Percentiles rank a stretch among this genome's conserved stretches.
These are phyloP conservation scores for Aphyosemion australe DNA, from an alignment of 2,113 vertebrate species.

Conservation along the genomic window DNA sequence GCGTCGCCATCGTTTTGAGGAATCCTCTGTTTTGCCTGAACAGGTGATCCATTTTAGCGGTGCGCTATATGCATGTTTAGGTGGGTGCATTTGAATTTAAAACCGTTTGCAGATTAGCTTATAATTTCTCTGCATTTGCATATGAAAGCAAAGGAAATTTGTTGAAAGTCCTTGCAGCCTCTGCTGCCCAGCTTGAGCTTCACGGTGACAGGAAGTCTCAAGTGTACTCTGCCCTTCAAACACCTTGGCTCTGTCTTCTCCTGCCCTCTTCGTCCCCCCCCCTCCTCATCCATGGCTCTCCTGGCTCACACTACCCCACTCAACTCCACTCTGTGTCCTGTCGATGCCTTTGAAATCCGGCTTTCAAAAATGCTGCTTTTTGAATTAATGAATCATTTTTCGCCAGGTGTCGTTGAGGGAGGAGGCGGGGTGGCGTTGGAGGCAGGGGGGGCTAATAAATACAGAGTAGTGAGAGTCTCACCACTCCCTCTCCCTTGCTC, in stretches of 20 bases:
- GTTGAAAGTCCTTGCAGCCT: constrained; percentile 7
- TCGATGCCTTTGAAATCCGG: constrained; percentile 81
- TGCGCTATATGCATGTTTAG: too few species aligned
- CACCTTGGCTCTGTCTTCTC: constrained; percentile 70
- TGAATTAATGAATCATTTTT: constrained; percentile 84
- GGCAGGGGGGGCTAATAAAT: constrained; percentile 62
- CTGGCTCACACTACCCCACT: constrained; percentile 58
- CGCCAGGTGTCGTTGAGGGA: constrained; percentile 76
- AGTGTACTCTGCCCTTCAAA: constrained; percentile 78
- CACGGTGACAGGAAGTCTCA: constrained; percentile 65
- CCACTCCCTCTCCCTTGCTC: constrained; percentile 43
- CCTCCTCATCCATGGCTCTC: constrained; percentile 32
- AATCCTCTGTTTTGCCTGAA: constrained; percentile 27
- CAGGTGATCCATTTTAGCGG: constrained; percentile 1
- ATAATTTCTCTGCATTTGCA: neutral
- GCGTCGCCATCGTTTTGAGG: constrained; percentile 4
- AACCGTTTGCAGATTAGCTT: neutral
- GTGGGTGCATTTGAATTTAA: neutral
- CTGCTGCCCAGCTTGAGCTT: constrained; percentile 55
- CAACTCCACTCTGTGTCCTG: constrained; percentile 72
- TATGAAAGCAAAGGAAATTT: constrained; percentile 15
- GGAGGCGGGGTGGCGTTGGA: neutral
- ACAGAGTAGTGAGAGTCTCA: constrained; percentile 70
- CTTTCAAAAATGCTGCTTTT: constrained; percentile 82
- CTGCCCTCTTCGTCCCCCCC: constrained; percentile 31